These are phyloP conservation scores for Ypsolopha sequella DNA, from an alignment of 2,888 invertebrate genomes.

Conservation along the genomic window DNA sequence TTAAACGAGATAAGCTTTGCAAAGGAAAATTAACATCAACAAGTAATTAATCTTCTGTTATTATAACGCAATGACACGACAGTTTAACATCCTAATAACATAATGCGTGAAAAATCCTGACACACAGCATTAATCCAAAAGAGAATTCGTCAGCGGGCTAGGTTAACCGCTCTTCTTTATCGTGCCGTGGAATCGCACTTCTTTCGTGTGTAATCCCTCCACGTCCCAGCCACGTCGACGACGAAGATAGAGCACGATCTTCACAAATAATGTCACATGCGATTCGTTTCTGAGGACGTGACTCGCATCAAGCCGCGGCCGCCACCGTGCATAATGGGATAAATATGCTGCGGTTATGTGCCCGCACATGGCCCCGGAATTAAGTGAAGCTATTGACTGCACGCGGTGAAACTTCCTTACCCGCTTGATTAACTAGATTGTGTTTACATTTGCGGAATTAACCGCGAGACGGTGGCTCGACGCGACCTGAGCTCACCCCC, in stretches of 20 bases:
- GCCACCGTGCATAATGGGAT: conserved; percentile 67
- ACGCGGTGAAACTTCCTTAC: conserved; percentile 50
- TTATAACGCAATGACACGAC: too few relatives aligned
- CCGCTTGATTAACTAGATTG: conserved; percentile 55
- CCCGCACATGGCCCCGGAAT: conserved; percentile 65
- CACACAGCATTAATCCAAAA: too few relatives aligned
- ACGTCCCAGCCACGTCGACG: conserved; percentile 65
- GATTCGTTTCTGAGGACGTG: conserved; percentile 69
- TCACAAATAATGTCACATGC: conserved; percentile 72
- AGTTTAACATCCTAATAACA: too few relatives aligned
- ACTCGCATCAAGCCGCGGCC: conserved; percentile 61
- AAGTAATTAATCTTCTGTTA: too few relatives aligned
- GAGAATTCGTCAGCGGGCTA: background rate
- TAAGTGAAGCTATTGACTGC: conserved; percentile 63
- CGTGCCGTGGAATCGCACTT: conserved; percentile 68
- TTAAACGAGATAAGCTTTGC: too few relatives aligned
- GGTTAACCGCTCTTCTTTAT: conserved; percentile 33
- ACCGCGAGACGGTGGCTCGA: conserved; percentile 27
- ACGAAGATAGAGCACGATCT: conserved; percentile 72
- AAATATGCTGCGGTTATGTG: conserved; percentile 67
- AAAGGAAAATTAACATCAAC: too few relatives aligned
- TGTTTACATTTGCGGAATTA: conserved; percentile 41
- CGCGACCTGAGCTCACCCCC: conserved; percentile 6
- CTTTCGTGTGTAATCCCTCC: conserved; percentile 69
- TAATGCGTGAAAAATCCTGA: too few relatives aligned